Percentiles rank a stretch among this genome's conserved stretches.
Evolutionary conservation across 2,113 vertebrate genomes (phyloP).

Genomic region (Amazona guildingii): DNA sequence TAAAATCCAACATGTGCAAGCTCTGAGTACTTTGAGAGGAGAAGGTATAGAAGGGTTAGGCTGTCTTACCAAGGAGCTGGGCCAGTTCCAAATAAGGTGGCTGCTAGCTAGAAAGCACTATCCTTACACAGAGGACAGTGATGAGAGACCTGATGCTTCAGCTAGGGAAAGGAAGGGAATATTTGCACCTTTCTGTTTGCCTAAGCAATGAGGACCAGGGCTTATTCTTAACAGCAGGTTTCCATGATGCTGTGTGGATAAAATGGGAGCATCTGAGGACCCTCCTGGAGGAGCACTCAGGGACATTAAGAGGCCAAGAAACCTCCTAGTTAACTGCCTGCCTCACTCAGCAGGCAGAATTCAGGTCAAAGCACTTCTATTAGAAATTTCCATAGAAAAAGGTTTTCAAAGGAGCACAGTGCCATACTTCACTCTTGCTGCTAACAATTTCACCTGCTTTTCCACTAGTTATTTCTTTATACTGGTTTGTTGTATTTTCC

Average conservation of each 20-base stretch:
- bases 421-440: neutral
- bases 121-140: neutral
- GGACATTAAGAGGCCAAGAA: neutral
- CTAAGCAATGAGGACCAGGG: neutral
- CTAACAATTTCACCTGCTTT: neutral
- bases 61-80: neutral
- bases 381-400: neutral
- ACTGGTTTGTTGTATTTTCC: neutral
- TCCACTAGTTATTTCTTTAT: neutral
- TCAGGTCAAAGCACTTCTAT: neutral
- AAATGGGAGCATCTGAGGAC: neutral
- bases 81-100: neutral
- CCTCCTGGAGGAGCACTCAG: neutral
- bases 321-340: neutral
- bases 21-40: neutral
- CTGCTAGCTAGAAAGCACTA: neutral
- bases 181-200: neutral
- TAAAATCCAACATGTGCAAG: fast-evolving
- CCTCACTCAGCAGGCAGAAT: neutral
- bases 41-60: neutral
- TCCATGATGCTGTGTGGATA: neutral
- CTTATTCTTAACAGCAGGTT: neutral
- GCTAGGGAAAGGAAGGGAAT: neutral
- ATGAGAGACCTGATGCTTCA: neutral
- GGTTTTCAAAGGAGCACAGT: neutral